Percentiles rank a stretch among this genome's conserved stretches.
Conservation (phyloP, 2,888 invertebrate genomes). For the Eledona agricola region DNA sequence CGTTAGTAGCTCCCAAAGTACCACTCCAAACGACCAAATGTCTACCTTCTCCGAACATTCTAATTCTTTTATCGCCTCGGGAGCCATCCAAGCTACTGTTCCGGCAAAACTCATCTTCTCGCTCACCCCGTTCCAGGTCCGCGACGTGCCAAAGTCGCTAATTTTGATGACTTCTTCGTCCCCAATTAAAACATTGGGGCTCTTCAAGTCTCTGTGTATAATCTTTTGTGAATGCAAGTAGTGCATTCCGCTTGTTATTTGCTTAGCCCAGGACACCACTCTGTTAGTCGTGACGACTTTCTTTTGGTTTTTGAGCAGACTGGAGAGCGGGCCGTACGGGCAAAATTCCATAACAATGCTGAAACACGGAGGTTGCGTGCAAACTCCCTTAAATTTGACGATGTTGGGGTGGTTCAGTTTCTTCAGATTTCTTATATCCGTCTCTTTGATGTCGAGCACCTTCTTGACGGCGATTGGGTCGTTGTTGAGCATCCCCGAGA, state of each 20-base stretch:
- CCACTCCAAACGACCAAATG: slow-evolving; percentile 98
- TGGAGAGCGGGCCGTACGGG: slow-evolving; percentile 92
- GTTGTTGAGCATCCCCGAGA: slow-evolving; percentile 82
- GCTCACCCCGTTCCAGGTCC: slow-evolving; percentile 94
- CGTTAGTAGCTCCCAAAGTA: slow-evolving; percentile 96
- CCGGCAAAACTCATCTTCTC: slow-evolving; percentile 98
- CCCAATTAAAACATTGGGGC: slow-evolving; percentile 93
- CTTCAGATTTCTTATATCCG: slow-evolving; percentile 89
- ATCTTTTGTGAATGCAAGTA: slow-evolving; percentile 96
- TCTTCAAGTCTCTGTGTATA: slow-evolving; percentile 97
- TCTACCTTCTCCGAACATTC: slow-evolving; percentile 98
- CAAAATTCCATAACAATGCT: slow-evolving; percentile 99
- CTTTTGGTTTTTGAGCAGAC: slow-evolving; percentile 84
- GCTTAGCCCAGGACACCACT: slow-evolving; percentile 92
- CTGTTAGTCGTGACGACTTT: slow-evolving; percentile 85
- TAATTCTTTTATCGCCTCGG: slow-evolving; percentile 96
- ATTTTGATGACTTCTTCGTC: slow-evolving; percentile 81
- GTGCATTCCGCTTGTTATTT: slow-evolving; percentile 96
- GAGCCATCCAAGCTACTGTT: slow-evolving; percentile 99
- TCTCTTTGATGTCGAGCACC: slow-evolving; percentile 90
- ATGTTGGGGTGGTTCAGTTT: slow-evolving; percentile 90
- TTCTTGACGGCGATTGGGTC: slow-evolving; percentile 97
- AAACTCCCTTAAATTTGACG: slow-evolving; percentile 91
- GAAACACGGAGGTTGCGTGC: slow-evolving; percentile 88
- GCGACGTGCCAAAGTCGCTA: slow-evolving; percentile 96